A percentile compares a stretch with the other conserved stretches of the same genome.
Conservation (phyloP, 23 tunicate species). For the Ascidia mentula region DNA sequence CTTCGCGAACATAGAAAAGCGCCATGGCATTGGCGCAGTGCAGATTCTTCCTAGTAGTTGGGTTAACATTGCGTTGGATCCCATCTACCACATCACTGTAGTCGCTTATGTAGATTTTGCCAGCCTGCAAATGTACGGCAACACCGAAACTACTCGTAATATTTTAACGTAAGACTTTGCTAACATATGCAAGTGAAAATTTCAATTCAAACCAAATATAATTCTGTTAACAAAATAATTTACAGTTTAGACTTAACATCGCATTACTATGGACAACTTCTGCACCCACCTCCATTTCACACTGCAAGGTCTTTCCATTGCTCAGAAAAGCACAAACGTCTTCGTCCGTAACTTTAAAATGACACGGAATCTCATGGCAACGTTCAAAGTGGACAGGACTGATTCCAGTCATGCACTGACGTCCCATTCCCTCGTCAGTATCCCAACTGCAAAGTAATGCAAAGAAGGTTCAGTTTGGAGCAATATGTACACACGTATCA, state of each 20-base stretch:
- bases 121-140: slow-evolving; percentile 31
- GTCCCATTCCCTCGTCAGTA: slow-evolving; percentile 46
- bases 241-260: no score
- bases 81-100: slow-evolving; percentile 20
- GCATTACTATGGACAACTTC: no score
- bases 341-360: slow-evolving; percentile 40
- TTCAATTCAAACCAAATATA: no score
- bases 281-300: slow-evolving; percentile 43
- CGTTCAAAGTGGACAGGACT: slow-evolving; percentile 30
- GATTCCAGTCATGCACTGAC: slow-evolving; percentile 57
- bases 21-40: slow-evolving; percentile 30
- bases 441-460: slow-evolving; percentile 42
- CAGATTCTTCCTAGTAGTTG: not conserved
- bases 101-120: slow-evolving; percentile 58
- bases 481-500: no score
- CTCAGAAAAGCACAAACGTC: slow-evolving; percentile 16
- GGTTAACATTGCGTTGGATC: slow-evolving; percentile 12
- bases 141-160: no score
- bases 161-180: no score
- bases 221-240: no score
- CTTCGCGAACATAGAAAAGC: slow-evolving; percentile 8
- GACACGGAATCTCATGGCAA: slow-evolving; percentile 7
- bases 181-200: no score
- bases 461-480: not conserved
- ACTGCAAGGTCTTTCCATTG: slow-evolving; percentile 32